Conservation (phyloP, 2,113 vertebrate species). For the Gymnorhina tibicen region DNA sequence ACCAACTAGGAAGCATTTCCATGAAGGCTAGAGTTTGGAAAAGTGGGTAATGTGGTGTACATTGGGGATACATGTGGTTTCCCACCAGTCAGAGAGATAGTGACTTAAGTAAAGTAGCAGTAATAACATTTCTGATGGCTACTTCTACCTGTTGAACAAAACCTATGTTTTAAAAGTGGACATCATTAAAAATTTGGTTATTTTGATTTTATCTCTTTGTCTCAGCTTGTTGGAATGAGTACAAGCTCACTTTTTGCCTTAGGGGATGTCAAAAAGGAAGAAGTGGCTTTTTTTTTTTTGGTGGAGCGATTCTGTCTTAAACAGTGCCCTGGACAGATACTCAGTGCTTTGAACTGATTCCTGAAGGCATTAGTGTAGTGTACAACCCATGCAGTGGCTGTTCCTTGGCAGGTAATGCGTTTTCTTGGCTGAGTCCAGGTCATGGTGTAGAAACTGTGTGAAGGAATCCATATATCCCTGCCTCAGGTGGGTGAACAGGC, state of each 20-base stretch:
- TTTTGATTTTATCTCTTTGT: background rate
- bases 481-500: background rate
- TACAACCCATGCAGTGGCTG: background rate
- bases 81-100: background rate
- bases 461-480: background rate
- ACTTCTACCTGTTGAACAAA: background rate
- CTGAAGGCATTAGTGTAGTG: background rate
- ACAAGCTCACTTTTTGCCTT: background rate
- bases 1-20: background rate
- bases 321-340: background rate
- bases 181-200: background rate
- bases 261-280: background rate
- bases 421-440: background rate
- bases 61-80: fast-evolving
- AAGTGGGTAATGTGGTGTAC: background rate
- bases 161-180: background rate
- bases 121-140: background rate
- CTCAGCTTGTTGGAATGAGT: background rate
- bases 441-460: background rate
- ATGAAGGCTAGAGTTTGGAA: background rate
- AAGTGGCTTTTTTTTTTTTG: background rate
- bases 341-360: background rate
- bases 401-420: background rate
- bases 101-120: background rate
- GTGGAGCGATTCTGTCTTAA: background rate